Evolutionary conservation across 2,888 invertebrate genomes (phyloP).

Genomic region (Kuschelorhynchus macadamiae): DNA sequence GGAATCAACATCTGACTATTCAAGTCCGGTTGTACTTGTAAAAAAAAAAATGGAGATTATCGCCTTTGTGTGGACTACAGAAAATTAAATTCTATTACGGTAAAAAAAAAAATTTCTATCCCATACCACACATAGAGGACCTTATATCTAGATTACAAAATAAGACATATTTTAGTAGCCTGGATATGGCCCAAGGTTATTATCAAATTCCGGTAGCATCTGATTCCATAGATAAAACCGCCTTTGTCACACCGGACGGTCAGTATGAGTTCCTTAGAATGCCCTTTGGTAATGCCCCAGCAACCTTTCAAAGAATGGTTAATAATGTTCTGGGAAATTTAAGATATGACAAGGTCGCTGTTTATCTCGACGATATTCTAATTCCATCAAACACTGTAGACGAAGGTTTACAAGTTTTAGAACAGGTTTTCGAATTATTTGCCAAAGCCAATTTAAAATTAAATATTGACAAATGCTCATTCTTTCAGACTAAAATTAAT

Average conservation of each 20-base stretch:
- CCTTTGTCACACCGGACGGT: slow-evolving; percentile 59
- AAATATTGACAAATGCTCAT: slow-evolving; percentile 39
- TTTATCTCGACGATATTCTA: slow-evolving; percentile 60
- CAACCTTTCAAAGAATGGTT: slow-evolving; percentile 61
- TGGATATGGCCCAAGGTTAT: slow-evolving; percentile 59
- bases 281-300: slow-evolving; percentile 62
- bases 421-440: too few relatives aligned
- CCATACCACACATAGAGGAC: slow-evolving; percentile 59
- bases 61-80: slow-evolving; percentile 56
- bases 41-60: slow-evolving; percentile 7
- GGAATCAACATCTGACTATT: neutral
- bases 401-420: slow-evolving; percentile 10
- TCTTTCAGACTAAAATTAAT: slow-evolving; percentile 47
- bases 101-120: slow-evolving; percentile 59
- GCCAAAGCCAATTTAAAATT: slow-evolving; percentile 23
- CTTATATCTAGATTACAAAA: slow-evolving; percentile 49
- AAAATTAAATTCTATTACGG: slow-evolving; percentile 57
- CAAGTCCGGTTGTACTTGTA: neutral
- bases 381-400: slow-evolving; percentile 36
- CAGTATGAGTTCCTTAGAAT: slow-evolving; percentile 58
- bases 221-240: slow-evolving; percentile 55
- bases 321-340: slow-evolving; percentile 58
- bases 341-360: slow-evolving; percentile 54
- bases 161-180: slow-evolving; percentile 52
- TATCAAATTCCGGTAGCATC: slow-evolving; percentile 57